Evolutionary conservation across 2,797 vertebrate species (phyloP).

Genomic region (Esox lucius): DNA sequence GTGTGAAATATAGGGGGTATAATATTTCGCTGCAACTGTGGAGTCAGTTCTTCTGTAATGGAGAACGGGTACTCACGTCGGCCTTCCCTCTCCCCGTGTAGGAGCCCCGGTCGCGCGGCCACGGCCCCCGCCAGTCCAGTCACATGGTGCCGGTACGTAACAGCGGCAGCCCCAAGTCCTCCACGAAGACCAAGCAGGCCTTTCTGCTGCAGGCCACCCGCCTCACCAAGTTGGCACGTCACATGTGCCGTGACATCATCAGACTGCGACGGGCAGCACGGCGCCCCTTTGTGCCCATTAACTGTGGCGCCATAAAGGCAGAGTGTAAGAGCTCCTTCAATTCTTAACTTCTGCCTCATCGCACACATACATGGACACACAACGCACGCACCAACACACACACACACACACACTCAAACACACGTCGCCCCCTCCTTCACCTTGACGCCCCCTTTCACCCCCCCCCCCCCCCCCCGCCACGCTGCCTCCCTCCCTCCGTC

Average conservation of each 20-base stretch:
- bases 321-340: constrained; percentile 99
- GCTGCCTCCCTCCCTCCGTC: constrained; percentile 68
- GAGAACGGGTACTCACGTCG: neutral
- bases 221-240: constrained; percentile 95
- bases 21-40: too few species aligned
- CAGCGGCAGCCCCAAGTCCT: constrained; percentile 92
- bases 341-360: constrained; percentile 86
- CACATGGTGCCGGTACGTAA: constrained; percentile 91
- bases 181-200: constrained; percentile 95
- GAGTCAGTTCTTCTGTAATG: neutral
- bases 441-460: constrained; percentile 53
- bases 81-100: constrained; percentile 41
- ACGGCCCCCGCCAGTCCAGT: constrained; percentile 87
- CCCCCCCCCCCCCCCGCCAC: constrained; percentile 42
- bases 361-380: constrained; percentile 20
- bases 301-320: constrained; percentile 99
- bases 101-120: constrained; percentile 86
- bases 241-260: constrained; percentile 97
- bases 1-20: too few species aligned
- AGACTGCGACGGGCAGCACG: constrained; percentile 94
- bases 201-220: constrained; percentile 95
- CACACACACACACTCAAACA: constrained; percentile 27
- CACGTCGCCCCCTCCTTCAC: constrained; percentile 49
- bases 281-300: constrained; percentile 98
- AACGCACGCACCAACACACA: constrained; percentile 44